Conservation (phyloP, 2,888 invertebrate species). For the Fissipunctia ypsillon region DNA sequence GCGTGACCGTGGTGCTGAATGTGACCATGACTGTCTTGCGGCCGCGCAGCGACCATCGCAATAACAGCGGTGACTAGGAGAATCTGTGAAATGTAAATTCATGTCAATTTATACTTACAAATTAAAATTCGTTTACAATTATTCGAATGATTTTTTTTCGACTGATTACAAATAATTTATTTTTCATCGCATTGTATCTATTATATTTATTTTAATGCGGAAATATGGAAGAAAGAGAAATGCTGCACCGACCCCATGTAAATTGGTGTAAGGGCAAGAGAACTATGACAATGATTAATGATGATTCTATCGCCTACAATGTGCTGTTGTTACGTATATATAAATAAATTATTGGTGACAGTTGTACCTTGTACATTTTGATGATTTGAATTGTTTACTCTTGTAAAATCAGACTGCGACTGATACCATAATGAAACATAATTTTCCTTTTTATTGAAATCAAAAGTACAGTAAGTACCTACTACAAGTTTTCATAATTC, state of each 20-base stretch:
- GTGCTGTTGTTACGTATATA: background rate
- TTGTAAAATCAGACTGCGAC: slow-evolving; percentile 21
- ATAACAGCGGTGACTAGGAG: slow-evolving; percentile 43
- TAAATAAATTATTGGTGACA: background rate
- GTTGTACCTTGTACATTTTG: slow-evolving; percentile 56
- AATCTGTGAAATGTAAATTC: slow-evolving; percentile 12
- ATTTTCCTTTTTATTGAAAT: slow-evolving; percentile 50
- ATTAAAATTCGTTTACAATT: no score
- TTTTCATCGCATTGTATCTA: no score
- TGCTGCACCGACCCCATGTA: background rate
- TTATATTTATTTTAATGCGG: no score
- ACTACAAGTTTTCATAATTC: slow-evolving; percentile 1
- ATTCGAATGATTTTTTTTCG: no score
- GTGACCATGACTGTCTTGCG: slow-evolving; percentile 55
- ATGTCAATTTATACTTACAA: background rate
- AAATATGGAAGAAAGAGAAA: no score
- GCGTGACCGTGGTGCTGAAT: slow-evolving; percentile 69
- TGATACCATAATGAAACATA: slow-evolving; percentile 31
- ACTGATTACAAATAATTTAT: no score
- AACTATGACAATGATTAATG: background rate
- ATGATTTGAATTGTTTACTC: slow-evolving; percentile 10
- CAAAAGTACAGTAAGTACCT: background rate
- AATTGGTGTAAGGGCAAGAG: background rate
- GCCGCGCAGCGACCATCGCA: slow-evolving; percentile 50
- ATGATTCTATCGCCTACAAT: background rate